Evolutionary conservation across 1,140 invertebrate species (phyloP).

Genomic region (Chionoecetes opilio): DNA sequence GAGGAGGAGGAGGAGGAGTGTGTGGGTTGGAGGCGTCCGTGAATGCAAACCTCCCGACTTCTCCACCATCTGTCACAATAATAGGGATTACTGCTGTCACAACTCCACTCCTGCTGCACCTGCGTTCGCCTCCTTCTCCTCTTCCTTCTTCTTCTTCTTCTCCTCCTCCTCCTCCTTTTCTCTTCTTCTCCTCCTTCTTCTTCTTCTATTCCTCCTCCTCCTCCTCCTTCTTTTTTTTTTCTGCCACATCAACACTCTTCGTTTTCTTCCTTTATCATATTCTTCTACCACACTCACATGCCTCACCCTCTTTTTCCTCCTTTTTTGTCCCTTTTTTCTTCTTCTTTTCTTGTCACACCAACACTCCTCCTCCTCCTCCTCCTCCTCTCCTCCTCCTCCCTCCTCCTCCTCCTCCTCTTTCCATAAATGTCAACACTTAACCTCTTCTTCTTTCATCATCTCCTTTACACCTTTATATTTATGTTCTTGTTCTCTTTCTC

Average conservation of each 20-base stretch:
- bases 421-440: background rate
- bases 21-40: background rate
- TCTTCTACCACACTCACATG: background rate
- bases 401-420: background rate
- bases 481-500: background rate
- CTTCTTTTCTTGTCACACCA: background rate
- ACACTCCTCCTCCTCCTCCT: background rate
- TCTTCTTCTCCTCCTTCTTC: background rate
- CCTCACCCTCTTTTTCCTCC: too few relatives aligned
- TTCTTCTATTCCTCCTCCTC: background rate
- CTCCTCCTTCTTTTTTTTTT: too few relatives aligned
- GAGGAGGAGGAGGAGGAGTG: conserved; percentile 10
- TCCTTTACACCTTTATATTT: background rate
- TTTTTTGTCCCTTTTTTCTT: background rate
- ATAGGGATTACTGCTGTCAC: background rate
- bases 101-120: background rate
- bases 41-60: background rate
- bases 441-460: background rate
- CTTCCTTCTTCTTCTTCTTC: background rate
- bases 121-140: background rate
- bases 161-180: background rate
- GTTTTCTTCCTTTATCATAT: background rate
- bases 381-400: background rate
- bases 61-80: background rate
- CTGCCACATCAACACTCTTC: background rate